These are phyloP conservation scores for Fopius arisanus DNA, from an alignment of 1,140 invertebrate genomes.

Conservation along the genomic window DNA sequence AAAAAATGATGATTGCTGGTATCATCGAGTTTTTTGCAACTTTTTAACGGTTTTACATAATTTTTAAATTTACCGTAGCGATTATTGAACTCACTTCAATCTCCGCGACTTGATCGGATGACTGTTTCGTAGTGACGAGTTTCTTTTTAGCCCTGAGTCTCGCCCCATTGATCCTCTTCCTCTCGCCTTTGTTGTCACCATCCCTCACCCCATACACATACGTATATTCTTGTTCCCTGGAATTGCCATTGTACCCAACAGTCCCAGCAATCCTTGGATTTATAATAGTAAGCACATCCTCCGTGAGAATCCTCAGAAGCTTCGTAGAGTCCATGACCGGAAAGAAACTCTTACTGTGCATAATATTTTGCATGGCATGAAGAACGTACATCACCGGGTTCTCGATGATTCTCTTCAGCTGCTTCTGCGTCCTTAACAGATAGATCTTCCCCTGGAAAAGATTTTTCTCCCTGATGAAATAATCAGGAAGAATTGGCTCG, in stretches of 20 bases:
- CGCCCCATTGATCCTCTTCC: constrained; percentile 33
- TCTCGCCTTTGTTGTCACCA: constrained; percentile 52
- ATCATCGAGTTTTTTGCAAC: no score
- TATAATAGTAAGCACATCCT: constrained; percentile 47
- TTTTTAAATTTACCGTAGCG: no score
- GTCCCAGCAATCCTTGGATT: constrained; percentile 50
- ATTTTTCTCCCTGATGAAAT: constrained; percentile 77
- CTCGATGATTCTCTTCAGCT: constrained; percentile 73
- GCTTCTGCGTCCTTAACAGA: constrained; percentile 70
- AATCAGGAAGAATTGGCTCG: constrained; percentile 71
- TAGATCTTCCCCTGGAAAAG: constrained; percentile 75
- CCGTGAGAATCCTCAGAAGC: constrained; percentile 70
- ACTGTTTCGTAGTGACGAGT: constrained; percentile 43
- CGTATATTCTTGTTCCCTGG: neutral
- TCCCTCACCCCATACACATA: constrained; percentile 40
- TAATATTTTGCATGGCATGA: constrained; percentile 71
- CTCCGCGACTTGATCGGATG: constrained; percentile 52
- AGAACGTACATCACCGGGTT: constrained; percentile 76
- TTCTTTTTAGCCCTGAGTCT: constrained; percentile 40
- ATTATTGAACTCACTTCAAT: constrained; percentile 55
- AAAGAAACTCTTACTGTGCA: constrained; percentile 72
- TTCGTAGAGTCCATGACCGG: constrained; percentile 70
- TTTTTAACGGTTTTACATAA: no score
- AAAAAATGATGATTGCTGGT: no score
- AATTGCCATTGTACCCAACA: neutral